Conservation (phyloP, 1,140 invertebrate genomes). For the Calycopis cecrops region DNA sequence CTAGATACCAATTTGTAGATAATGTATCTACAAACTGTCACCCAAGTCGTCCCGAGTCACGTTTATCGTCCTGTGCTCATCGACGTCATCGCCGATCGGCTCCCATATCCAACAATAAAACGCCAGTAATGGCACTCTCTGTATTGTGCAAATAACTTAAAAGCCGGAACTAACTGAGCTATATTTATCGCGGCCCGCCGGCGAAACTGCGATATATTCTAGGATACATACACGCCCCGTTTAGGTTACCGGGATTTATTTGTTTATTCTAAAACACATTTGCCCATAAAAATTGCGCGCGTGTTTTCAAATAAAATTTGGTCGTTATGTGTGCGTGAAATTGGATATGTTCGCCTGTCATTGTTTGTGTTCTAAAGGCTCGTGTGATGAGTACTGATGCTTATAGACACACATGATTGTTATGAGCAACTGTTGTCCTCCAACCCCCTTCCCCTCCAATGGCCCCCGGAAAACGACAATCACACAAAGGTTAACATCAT, state of each 20-base stretch:
- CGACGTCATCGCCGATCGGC: neutral
- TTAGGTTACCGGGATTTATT: slow-evolving; percentile 11
- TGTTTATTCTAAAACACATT: slow-evolving; percentile 15
- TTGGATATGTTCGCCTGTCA: too few relatives aligned
- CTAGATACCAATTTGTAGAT: too few relatives aligned
- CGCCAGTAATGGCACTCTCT: slow-evolving; percentile 11
- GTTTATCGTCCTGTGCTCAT: neutral
- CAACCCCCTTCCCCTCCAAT: too few relatives aligned
- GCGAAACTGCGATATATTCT: slow-evolving; percentile 14
- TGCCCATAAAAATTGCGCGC: slow-evolving; percentile 3
- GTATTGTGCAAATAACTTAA: slow-evolving; percentile 21
- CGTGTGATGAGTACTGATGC: too few relatives aligned
- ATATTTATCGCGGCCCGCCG: slow-evolving; percentile 15
- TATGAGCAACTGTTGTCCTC: too few relatives aligned
- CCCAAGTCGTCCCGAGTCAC: neutral
- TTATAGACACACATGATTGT: too few relatives aligned
- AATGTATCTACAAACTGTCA: neutral
- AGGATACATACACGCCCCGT: slow-evolving; percentile 13
- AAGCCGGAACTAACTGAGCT: slow-evolving; percentile 20
- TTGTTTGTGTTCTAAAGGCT: too few relatives aligned
- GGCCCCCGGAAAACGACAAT: too few relatives aligned
- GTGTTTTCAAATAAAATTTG: too few relatives aligned
- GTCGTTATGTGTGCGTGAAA: too few relatives aligned
- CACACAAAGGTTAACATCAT: too few relatives aligned
- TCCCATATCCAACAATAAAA: slow-evolving; percentile 16